Evolutionary conservation across 2,888 invertebrate species (phyloP), one percentile per base, ranked within the genome.

Genomic region (Cartodere bifasciata): DNA sequence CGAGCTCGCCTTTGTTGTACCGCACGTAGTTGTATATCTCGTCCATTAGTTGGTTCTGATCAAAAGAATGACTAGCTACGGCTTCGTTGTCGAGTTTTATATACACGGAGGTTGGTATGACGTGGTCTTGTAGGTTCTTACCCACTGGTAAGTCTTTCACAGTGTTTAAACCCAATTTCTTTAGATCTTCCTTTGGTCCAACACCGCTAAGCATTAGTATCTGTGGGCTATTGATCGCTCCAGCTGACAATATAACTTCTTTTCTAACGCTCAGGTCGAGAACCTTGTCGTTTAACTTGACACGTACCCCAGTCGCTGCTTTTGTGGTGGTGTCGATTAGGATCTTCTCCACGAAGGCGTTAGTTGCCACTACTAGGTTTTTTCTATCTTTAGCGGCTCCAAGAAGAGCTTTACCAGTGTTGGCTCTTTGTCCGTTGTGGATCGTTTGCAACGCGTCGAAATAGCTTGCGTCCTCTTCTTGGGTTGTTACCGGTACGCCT

Each of bases 401-500:
- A 3, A 87, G 53, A 50, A 77, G 87, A 0, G 75, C 83, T 60
- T 82, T 86, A 4, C 81, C 78, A 1, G 82, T 53, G 39, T 61
- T 66, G 9, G 58, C 50, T 20, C 62, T 45, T 2, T 55, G 50
- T 44, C 65, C 49, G 48, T 61, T 49, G 46, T 56, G 39, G 48
- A 62, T 46, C n/a, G 45, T 48, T 11, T 33, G 38, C 3, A 46
- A 26, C 2, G 42, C 12, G n/a, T 52, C 44, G 16, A 47, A 46
- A 25, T 45, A 47, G 4, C 58, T 56, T 16, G 49, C 35, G 3
- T 42, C 38, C 9, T 45, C 55, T 3, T 45, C 40, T 23, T 48
- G 41, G 3, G 32, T 25, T 2, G 44, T 23, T 9, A 40, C 43
- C 2, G 40, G 34, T 10, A 46, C 45, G 0, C 68, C 70, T 23